These are phyloP conservation scores for Mayetiola destructor DNA, from an alignment of 2,888 invertebrate genomes.

Conservation along the genomic window DNA sequence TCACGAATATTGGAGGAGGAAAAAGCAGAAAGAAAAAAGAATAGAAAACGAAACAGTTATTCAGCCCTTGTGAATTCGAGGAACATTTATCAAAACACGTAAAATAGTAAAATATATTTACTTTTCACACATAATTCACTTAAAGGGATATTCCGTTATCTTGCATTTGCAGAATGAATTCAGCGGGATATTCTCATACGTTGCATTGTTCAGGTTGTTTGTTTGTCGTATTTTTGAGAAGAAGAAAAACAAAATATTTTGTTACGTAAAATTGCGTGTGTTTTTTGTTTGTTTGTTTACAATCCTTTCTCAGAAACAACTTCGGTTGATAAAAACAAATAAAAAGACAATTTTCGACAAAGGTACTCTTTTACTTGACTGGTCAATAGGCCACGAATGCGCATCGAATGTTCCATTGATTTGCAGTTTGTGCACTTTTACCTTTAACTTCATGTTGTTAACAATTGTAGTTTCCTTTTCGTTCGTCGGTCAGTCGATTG, in stretches of 20 bases:
- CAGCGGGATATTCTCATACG: slow-evolving; percentile 2
- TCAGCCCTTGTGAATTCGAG: background rate
- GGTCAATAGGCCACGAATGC: too few relatives aligned
- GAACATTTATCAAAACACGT: slow-evolving; percentile 2
- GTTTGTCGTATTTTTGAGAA: background rate
- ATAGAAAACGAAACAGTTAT: background rate
- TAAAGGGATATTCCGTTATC: slow-evolving; percentile 5
- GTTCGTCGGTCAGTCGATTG: too few relatives aligned
- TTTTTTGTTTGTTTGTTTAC: too few relatives aligned
- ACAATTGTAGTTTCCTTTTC: too few relatives aligned
- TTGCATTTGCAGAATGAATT: background rate
- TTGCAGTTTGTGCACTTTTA: too few relatives aligned
- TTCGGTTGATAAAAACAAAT: too few relatives aligned
- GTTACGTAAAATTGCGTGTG: slow-evolving; percentile 10
- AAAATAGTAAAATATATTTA: slow-evolving; percentile 10
- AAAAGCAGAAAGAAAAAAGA: background rate
- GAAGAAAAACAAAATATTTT: slow-evolving; percentile 9
- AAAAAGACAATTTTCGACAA: too few relatives aligned
- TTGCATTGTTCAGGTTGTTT: background rate
- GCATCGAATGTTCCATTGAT: too few relatives aligned
- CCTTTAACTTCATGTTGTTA: too few relatives aligned
- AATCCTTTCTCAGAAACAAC: too few relatives aligned
- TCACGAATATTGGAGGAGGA: background rate
- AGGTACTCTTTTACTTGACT: too few relatives aligned
- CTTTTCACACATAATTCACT: background rate